These are phyloP conservation scores for Adineta ricciae DNA, from an alignment of 2,888 invertebrate genomes.

Conservation along the genomic window DNA sequence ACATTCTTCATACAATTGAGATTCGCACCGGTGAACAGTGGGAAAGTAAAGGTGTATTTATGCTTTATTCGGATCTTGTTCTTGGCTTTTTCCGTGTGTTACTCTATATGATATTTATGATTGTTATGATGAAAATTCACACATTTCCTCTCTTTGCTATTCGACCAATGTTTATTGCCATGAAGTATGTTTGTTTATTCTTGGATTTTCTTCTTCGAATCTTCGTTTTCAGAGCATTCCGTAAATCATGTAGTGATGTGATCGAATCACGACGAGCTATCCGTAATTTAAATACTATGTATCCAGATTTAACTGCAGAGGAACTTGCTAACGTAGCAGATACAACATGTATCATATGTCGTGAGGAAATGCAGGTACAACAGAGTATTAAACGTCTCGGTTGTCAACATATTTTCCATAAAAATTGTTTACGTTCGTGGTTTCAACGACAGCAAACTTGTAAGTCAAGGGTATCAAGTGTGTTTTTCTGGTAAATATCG, in stretches of 20 bases:
- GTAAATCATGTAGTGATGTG: conserved; percentile 79
- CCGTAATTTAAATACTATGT: conserved; percentile 91
- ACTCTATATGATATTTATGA: conserved; percentile 79
- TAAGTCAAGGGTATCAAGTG: conserved; percentile 29
- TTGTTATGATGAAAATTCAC: conserved; percentile 90
- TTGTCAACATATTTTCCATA: conserved; percentile 98
- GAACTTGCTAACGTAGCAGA: conserved; percentile 57
- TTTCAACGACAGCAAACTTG: conserved; percentile 99
- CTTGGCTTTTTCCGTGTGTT: conserved; percentile 53
- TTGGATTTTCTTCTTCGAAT: no score
- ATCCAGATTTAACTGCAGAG: conserved; percentile 35
- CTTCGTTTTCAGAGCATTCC: conserved; percentile 70
- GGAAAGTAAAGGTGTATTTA: conserved; percentile 96
- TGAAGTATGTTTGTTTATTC: background rate
- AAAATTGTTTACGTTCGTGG: conserved; percentile 91
- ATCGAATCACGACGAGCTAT: conserved; percentile 89
- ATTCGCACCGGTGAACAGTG: conserved; percentile 85
- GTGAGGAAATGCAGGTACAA: conserved; percentile 63
- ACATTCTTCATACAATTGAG: conserved; percentile 74
- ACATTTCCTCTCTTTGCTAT: conserved; percentile 94
- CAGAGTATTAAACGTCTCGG: conserved; percentile 77
- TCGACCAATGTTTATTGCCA: conserved; percentile 76
- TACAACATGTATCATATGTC: conserved; percentile 96
- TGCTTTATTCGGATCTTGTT: conserved; percentile 86
- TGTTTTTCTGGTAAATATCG: conserved; percentile 85